These are phyloP conservation scores for Rhinichthys klamathensis DNA, from an alignment of 2,113 vertebrate species.

Conservation along the genomic window DNA sequence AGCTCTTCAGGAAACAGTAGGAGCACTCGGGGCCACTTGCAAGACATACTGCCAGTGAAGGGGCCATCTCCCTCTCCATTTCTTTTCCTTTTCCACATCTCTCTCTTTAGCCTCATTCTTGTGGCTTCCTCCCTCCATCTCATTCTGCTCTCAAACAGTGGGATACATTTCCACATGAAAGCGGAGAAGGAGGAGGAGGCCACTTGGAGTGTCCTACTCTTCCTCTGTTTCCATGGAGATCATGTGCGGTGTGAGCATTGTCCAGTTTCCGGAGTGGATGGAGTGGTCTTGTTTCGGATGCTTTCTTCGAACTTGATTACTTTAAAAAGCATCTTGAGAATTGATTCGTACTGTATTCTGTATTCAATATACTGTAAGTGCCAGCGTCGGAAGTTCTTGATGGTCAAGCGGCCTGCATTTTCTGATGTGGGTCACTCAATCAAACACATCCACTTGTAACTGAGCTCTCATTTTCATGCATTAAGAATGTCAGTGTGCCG, in stretches of 20 bases:
- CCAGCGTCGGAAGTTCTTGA: neutral
- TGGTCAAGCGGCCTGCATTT: neutral
- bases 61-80: slow-evolving; percentile 21
- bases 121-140: slow-evolving; percentile 27
- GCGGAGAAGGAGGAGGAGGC: slow-evolving; percentile 26
- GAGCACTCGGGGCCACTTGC: slow-evolving; percentile 40
- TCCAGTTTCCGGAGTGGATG: slow-evolving; percentile 36
- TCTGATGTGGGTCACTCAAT: neutral
- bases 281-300: slow-evolving; percentile 37
- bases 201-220: slow-evolving; percentile 37
- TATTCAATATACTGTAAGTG: neutral
- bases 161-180: slow-evolving; percentile 56
- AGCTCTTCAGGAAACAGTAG: slow-evolving; percentile 49
- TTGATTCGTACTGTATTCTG: neutral
- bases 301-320: slow-evolving; percentile 31
- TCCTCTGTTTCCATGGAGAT: slow-evolving; percentile 55
- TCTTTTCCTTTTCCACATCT: slow-evolving; percentile 1
- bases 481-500: neutral
- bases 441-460: neutral
- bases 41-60: slow-evolving; percentile 42
- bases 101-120: slow-evolving; percentile 40
- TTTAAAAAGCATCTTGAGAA: slow-evolving; percentile 22
- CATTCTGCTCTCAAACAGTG: slow-evolving; percentile 35
- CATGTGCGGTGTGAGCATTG: neutral
- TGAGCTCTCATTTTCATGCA: neutral